Conservation (phyloP, 2,888 invertebrate species). For the Pediacus dermestoides region DNA sequence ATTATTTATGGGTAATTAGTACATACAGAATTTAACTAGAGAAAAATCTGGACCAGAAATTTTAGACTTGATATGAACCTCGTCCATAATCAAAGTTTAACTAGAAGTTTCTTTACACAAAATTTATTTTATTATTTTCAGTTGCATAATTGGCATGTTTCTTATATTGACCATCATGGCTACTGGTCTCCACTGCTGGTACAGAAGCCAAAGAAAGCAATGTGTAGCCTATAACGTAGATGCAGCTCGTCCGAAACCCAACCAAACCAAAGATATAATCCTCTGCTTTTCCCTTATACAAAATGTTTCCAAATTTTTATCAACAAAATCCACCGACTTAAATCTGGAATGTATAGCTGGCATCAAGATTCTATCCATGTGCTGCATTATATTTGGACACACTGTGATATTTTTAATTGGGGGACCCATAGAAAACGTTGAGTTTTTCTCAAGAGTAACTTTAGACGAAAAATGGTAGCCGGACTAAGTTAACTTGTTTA, state of each 20-base stretch:
- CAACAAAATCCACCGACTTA: constrained; percentile 56
- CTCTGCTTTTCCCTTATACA: constrained; percentile 59
- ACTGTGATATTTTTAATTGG: constrained; percentile 62
- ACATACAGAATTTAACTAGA: background rate
- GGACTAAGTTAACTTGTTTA: too few relatives aligned
- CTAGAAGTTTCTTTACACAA: constrained; percentile 5
- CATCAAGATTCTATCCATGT: constrained; percentile 65
- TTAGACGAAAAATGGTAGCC: background rate
- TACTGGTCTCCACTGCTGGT: constrained; percentile 34
- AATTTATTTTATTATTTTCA: constrained; percentile 23
- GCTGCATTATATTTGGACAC: too few relatives aligned
- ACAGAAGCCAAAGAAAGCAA: constrained; percentile 29
- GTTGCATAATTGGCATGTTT: constrained; percentile 33
- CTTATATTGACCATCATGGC: constrained; percentile 33
- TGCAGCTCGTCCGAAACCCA: constrained; percentile 16
- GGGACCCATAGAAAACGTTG: constrained; percentile 65
- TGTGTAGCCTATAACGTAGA: constrained; percentile 29
- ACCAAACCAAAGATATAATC: constrained; percentile 32
- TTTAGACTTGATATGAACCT: too few relatives aligned
- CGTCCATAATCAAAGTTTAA: constrained; percentile 3
- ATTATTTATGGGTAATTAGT: constrained; percentile 48
- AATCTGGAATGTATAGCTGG: constrained; percentile 59
- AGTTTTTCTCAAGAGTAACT: constrained; percentile 59
- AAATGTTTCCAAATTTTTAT: constrained; percentile 58
- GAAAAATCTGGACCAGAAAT: too few relatives aligned